phyloP scores from a whole-genome alignment of 2,113 vertebrate genomes.

The Apodemus speciosus region DNA sequence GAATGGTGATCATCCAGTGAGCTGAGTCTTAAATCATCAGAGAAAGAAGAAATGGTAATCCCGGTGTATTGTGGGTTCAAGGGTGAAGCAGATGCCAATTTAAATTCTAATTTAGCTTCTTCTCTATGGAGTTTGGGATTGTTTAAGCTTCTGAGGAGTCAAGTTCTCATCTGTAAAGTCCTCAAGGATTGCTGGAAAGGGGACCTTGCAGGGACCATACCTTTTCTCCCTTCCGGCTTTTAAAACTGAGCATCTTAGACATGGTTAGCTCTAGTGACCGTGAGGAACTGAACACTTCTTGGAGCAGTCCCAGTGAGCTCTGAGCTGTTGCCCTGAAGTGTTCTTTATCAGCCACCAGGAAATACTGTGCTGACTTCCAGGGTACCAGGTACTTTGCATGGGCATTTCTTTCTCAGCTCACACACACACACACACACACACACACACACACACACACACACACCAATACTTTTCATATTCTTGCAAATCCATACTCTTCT shows the following conservation, averaged over 20 bases:
- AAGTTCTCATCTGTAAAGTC: background rate
- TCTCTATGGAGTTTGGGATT: background rate
- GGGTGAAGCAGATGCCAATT: background rate
- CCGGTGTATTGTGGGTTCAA: rapidly evolving
- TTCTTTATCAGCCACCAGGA: background rate
- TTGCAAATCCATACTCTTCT: background rate
- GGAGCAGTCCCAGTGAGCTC: too few species aligned
- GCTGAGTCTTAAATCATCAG: background rate
- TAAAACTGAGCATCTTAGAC: background rate
- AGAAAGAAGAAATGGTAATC: background rate
- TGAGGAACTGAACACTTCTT: background rate
- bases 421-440: too few species aligned
- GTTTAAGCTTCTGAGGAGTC: background rate
- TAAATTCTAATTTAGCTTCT: background rate
- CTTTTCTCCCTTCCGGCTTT: background rate
- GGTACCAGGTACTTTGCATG: background rate
- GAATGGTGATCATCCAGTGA: background rate
- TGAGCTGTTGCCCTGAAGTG: background rate
- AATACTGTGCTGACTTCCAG: background rate
- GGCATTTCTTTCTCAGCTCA: background rate
- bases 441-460: too few species aligned
- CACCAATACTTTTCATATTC: background rate
- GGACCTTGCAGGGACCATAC: background rate
- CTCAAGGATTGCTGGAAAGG: background rate
- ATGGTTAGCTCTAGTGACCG: background rate